Evolutionary conservation across 64 coral and sea anemone genomes (phyloP), one percentile per base, ranked within the genome.

Genomic region (Porites lutea): DNA sequence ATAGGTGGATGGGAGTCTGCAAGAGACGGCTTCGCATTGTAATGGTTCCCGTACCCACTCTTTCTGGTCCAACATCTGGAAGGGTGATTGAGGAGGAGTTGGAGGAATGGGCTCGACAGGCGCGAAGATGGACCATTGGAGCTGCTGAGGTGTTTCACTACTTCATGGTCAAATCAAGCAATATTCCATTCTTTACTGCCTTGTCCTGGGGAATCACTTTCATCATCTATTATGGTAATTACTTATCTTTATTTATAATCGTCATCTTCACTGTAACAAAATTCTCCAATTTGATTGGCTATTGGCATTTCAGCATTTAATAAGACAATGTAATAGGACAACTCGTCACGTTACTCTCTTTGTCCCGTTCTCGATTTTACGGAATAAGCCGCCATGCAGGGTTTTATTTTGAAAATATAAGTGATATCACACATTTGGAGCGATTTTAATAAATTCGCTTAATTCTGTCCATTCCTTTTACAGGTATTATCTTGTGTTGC

Each of bases 111-210:
- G 78, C 78, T 8, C 48, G 78, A 22, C 78, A 80, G 19, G 78
- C 78, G 3, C 37, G 78, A 16, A 50, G 78, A 57, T 80, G 78
- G 78, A 80, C 78, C 10, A 80, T 80, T 80, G 78, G 78, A 12
- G 78, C 78, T 9, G 10, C 48, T 0, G 78, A 80, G 27, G 78
- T 80, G 52, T 80, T 80, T 80, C 78, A 80, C 52, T 80, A 80
- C 52, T 80, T 53, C 23, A 52, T 80, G 11, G 19, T 60, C 49
- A 54, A 80, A 16, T 21, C 20, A 54, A 58, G 10, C 7, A 80
- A 58, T 3, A 80, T 80, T 54, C 78, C 78, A 13, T 52, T 80
- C 14, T 13, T 80, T 12, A n/a, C 78, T 5, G 52, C 78, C 11
- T 60, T 80, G 22, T 50, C 27, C 3, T 80, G 78, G 78, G 52